phyloP scores from a whole-genome alignment of 2,113 vertebrate genomes.

The Enhydra lutris region DNA sequence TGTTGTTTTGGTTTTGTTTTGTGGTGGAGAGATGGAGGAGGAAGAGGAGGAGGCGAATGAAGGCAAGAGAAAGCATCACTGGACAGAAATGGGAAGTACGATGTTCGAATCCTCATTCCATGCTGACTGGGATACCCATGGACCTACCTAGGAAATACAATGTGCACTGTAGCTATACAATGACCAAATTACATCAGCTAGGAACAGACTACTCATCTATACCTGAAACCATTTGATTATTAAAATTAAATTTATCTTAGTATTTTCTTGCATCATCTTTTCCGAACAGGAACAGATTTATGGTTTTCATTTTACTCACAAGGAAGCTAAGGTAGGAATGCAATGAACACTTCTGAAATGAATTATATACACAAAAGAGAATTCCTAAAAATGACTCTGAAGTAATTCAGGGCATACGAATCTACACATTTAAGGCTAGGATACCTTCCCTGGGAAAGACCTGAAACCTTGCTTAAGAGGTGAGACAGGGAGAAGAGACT shows the following conservation, averaged over 20 bases:
- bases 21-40: background rate
- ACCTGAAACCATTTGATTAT: background rate
- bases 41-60: background rate
- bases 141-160: background rate
- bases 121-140: background rate
- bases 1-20: background rate
- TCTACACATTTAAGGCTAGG: background rate
- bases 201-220: background rate
- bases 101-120: background rate
- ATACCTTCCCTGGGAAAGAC: background rate
- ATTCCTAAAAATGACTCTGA: conserved; percentile 27
- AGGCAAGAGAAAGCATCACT: background rate
- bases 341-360: background rate
- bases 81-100: background rate
- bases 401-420: background rate
- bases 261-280: background rate
- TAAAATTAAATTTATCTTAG: conserved; percentile 28
- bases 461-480: background rate
- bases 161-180: background rate
- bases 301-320: conserved; percentile 13
- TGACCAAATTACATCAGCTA: background rate
- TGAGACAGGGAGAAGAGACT: background rate
- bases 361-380: background rate
- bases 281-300: background rate
- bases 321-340: background rate